Evolutionary conservation across 2,113 vertebrate genomes (phyloP), one percentile per base, ranked within the genome.

Genomic region (Chloroceryle aenea): DNA sequence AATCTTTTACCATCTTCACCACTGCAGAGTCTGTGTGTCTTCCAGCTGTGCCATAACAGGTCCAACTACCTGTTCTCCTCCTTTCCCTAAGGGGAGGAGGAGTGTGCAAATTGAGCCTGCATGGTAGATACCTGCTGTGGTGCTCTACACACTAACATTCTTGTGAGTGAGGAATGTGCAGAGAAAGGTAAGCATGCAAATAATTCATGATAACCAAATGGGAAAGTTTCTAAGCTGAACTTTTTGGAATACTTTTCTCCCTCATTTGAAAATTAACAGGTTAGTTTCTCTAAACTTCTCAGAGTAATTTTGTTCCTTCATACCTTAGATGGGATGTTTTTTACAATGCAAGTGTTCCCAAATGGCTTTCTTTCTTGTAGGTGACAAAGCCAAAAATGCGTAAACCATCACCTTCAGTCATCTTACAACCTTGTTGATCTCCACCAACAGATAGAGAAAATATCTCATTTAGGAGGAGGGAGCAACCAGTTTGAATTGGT

Each of bases 391-490:
- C 21, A 48, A 52, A 93, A 61, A 9, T 43, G 15, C 6, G 34
- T 14, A 61, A 87, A 30, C 4, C 3, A 77, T 63, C 7, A 25
- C 36, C n/a, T 89, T 77, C 53, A 66, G 52, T 71, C n/a, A 38
- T 38, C 38, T 71, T 32, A 25, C 10, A 79, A 10, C 12, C 26
- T 45, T 53, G 13, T 20, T 55, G 42, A 45, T 69, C n/a, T 66
- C 26, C 56, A 43, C 53, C 47, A 83, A 90, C 58, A 93, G 71
- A 87, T 63, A 93, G 62, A 97, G 80, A 88, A 22, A 43, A 89
- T 97, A 97, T 96, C 71, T 92, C n/a, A 63, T 86, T 88, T 86
- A 38, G 6, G 36, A 77, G 30, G 26, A 94, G 9, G 40, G 56
- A 78, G 58, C 19, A 87, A 90, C 25, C 12, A 86, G 43, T 34